Evolutionary conservation across 2,113 vertebrate genomes (phyloP).

Genomic region (Chaetura pelagica): DNA sequence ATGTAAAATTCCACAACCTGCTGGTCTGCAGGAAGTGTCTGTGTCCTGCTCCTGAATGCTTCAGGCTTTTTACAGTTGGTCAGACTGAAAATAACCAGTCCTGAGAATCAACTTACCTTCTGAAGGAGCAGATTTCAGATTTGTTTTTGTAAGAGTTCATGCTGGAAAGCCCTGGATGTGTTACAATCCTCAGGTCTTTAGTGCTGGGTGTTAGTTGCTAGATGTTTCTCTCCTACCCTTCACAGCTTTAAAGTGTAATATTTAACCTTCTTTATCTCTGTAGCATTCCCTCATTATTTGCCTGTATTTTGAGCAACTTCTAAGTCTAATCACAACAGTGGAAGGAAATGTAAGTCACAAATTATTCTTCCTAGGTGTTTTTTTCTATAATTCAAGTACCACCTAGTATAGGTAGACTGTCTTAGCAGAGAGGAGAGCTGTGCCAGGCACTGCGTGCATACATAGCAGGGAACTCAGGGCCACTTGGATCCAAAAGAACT

Average conservation of each 20-base stretch:
- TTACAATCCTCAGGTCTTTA: neutral
- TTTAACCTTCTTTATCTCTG: neutral
- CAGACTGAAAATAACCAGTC: neutral
- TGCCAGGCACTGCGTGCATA: neutral
- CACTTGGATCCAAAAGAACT: neutral
- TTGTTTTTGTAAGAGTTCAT: neutral
- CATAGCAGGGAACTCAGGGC: neutral
- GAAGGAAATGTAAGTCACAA: neutral
- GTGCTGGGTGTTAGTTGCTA: neutral
- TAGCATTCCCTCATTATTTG: neutral
- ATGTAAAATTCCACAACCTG: neutral
- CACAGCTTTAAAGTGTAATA: neutral
- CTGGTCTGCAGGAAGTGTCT: neutral
- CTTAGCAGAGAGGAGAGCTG: neutral
- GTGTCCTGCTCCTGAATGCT: neutral
- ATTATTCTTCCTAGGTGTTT: neutral
- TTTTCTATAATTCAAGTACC: accelerated
- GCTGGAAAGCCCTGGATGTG: neutral
- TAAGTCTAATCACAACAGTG: neutral
- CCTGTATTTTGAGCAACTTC: neutral
- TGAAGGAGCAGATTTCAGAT: neutral
- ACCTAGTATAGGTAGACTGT: neutral
- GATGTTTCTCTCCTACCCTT: neutral
- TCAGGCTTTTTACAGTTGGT: neutral
- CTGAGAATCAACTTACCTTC: neutral